Percentiles rank a stretch among this genome's conserved stretches.
These are phyloP conservation scores for Thalassophryne amazonica DNA, from an alignment of 2,797 vertebrate species.

Conservation along the genomic window DNA sequence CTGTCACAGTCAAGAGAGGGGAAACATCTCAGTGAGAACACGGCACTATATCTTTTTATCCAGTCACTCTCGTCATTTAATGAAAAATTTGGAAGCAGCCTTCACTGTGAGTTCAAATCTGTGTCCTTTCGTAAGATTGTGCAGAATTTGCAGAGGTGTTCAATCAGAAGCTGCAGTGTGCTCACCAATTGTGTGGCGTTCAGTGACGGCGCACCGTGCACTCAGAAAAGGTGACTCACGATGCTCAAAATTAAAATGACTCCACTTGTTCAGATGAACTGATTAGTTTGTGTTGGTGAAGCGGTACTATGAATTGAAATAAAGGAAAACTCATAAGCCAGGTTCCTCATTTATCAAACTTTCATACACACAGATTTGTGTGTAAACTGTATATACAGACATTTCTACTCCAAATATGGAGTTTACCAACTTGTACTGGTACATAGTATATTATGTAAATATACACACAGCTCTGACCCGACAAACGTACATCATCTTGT, in stretches of 20 bases:
- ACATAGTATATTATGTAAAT: no score
- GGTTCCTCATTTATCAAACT: not conserved
- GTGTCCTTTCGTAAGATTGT: constrained; percentile 21
- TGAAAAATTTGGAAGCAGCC: constrained; percentile 34
- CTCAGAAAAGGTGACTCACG: constrained; percentile 43
- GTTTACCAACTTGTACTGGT: no score
- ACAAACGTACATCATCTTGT: no score
- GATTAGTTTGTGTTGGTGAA: constrained; percentile 11
- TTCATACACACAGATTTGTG: no score
- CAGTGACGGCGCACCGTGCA: constrained; percentile 39
- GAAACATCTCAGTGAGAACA: constrained; percentile 19
- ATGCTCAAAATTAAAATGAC: constrained; percentile 43
- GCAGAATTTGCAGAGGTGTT: constrained; percentile 25
- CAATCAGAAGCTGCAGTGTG: constrained; percentile 27
- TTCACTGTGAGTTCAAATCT: constrained; percentile 12
- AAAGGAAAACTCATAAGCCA: not conserved
- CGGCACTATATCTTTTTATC: constrained; percentile 46
- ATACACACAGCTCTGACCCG: no score
- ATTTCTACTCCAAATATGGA: no score
- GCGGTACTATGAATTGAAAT: not conserved
- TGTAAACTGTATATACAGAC: no score
- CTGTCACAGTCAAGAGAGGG: constrained; percentile 48
- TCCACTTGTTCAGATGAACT: constrained; percentile 31
- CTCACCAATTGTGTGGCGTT: constrained; percentile 34
- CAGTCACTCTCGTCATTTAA: constrained; percentile 39